phyloP scores from a whole-genome alignment of 2,888 invertebrate genomes.

The Macaria notata region DNA sequence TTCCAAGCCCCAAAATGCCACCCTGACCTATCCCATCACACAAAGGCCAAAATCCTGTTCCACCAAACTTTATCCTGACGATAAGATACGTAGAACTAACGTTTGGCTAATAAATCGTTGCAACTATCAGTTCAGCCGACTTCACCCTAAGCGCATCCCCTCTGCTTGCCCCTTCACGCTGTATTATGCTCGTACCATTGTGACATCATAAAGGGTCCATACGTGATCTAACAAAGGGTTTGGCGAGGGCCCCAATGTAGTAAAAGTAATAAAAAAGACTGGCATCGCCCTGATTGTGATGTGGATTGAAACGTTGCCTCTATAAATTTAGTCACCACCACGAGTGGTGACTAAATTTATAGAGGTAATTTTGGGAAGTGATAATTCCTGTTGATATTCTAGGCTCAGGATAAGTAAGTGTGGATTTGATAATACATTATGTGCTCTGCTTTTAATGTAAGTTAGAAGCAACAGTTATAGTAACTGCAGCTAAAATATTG shows the following conservation, averaged over 20 bases:
- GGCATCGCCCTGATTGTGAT: constrained; percentile 39
- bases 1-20: constrained; percentile 7
- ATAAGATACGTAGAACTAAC: constrained; percentile 41
- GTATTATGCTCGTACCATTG: constrained; percentile 41
- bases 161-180: constrained; percentile 43
- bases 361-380: no score
- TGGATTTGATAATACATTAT: no score
- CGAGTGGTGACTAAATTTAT: constrained; percentile 36
- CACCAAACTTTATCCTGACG: constrained; percentile 25
- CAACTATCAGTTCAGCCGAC: constrained; percentile 37
- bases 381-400: no score
- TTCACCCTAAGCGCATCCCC: constrained; percentile 42
- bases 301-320: constrained; percentile 60
- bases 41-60: constrained; percentile 17
- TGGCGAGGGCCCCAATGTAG: constrained; percentile 45
- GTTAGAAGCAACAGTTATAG: no score
- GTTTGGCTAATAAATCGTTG: constrained; percentile 43
- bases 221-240: constrained; percentile 75
- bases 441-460: no score
- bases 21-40: constrained; percentile 14
- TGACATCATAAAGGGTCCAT: constrained; percentile 51
- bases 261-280: constrained; percentile 54
- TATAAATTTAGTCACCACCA: no score
- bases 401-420: no score
- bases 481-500: no score